Base-by-base conservation (phyloP, 2,797 vertebrate species). In the Monodelphis domestica region DNA sequence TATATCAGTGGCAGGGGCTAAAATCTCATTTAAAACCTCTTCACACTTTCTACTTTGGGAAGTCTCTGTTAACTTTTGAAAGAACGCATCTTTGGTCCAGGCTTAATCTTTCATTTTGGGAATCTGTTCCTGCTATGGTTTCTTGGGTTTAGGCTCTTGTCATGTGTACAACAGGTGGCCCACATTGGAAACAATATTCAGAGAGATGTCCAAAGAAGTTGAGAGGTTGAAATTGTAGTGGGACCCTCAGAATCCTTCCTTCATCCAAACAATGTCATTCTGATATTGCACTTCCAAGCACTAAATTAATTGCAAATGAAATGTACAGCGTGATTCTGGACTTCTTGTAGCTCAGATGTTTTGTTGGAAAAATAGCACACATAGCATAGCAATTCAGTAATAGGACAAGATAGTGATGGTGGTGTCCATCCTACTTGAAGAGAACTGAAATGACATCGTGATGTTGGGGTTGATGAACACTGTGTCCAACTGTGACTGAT, bases 1-100 rank as follows among this genome's bases (percentile, higher is more conserved):
- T 96, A 94, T 95, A 94, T 95, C 92, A 96, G 90, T 96, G 87
- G 89, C 90, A 94, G 26, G 88, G 12, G 55, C 90, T 91, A 95
- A 97, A 97, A 97, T 97, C 95, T 94, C 92, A 91, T 96, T 96
- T 96, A 91, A 88, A 94, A 91, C 92, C 94, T 95, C 52, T 94
- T 59, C 88, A 57, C 90, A 55, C 45, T 92, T 96, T 91, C 87
- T 54, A 56, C 12, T 93, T 95, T 93, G 54, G 89, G 90, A 95
- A 96, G 90, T 87, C 70, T 94, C 95, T 91, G 12, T 53, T 92
- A 95, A 95, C 93, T 97, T 94, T 94, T 92, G 90, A 91, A 91
- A 92, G 93, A 92, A 94, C 50, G 57, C 89, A 45, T 95, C 92
- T 91, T 78, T 5, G 38, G 29, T 24, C 45, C 70, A 63, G 54